A percentile compares a stretch with the other conserved stretches of the same genome.
Evolutionary conservation across 2,113 vertebrate species (phyloP).

Genomic region (Caloenas nicobarica): DNA sequence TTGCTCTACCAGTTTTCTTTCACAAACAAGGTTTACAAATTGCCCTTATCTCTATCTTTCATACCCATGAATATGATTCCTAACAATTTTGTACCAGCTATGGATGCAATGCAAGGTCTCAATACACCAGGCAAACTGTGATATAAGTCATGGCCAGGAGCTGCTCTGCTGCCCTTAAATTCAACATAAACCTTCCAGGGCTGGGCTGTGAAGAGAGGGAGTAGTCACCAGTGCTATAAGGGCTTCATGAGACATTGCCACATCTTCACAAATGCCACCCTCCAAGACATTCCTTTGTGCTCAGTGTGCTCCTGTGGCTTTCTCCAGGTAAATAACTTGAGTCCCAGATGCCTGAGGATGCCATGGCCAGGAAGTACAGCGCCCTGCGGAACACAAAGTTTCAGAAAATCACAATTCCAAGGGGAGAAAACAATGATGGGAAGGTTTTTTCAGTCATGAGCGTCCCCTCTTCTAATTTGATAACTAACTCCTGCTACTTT

Average conservation of each 20-base stretch:
- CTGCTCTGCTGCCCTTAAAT: background rate
- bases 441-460: background rate
- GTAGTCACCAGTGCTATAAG: background rate
- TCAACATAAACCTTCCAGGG: background rate
- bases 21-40: background rate
- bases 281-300: background rate
- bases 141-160: background rate
- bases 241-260: background rate
- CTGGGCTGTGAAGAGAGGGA: background rate
- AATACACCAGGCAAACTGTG: background rate
- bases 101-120: background rate
- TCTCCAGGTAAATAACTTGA: background rate
- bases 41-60: background rate
- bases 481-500: background rate
- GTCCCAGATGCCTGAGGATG: background rate
- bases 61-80: background rate
- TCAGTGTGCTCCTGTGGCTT: background rate
- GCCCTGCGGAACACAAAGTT: background rate
- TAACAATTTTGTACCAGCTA: background rate
- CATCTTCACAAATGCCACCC: background rate
- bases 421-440: background rate
- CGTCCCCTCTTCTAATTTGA: background rate
- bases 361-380: background rate
- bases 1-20: background rate
- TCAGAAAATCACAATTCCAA: background rate